Evolutionary conservation across 2,113 vertebrate genomes (phyloP), one percentile per base, ranked within the genome.

Genomic region (Galemys pyrenaicus): DNA sequence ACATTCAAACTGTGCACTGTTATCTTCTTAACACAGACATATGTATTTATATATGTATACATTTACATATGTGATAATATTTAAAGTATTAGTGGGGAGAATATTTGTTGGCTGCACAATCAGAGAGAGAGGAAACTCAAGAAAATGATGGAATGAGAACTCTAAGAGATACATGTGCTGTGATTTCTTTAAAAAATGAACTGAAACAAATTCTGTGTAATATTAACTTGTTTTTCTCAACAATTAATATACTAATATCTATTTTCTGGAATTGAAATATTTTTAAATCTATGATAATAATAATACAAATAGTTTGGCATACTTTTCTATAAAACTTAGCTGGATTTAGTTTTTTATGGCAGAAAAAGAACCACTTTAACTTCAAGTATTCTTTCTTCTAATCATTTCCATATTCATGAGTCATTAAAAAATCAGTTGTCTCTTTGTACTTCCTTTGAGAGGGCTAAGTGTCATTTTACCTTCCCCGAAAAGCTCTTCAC

Each of bases 371-470:
- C 79, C 6, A 24, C 56, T 89, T 93, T 88, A 71, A 41, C 13
- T 86, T 92, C 86, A 67, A 85, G 12, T 37, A 41, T 71, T 89
- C 30, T 49, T 56, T 85, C 81, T 88, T 71, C 7, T 64, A 65
- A 17, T 80, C 30, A 49, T 91, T 82, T 94, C 20, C 58, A 79
- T 89, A 20, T 86, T 86, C 9, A n/a, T 62, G n/a, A 93, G 24
- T 89, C 41, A 87, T 86, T 96, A 49, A 75, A 90, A 80, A 75
- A 51, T 64, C 30, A 87, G 60, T 46, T 71, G 4, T 64, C 20
- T 91, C 30, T 84, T 58, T 80, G 60, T 65, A n/a, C 64, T 88
- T 92, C 56, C 77, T 89, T 79, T 37, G 56, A 93, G 73, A 88
- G 19, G 2, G 30, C 24, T 60, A 79, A 75, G 37, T 83, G 37